A percentile compares a stretch with the other conserved stretches of the same genome.
Conservation (phyloP, 1,140 invertebrate genomes). For the Drosophila truncata region DNA sequence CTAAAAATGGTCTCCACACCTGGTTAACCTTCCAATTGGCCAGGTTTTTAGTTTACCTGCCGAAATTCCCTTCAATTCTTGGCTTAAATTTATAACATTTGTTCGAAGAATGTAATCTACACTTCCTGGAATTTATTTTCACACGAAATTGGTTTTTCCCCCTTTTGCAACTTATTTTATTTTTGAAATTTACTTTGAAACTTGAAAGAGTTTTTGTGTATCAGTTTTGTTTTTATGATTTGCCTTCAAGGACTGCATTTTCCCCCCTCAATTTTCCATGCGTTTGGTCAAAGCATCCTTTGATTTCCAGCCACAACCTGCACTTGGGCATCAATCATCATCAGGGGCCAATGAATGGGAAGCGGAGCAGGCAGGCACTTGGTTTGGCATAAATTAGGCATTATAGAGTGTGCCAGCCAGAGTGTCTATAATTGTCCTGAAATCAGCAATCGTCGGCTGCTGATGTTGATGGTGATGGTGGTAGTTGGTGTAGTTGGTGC, state of each 20-base stretch:
- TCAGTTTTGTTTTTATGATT: neutral
- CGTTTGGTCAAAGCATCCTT: conserved; percentile 4
- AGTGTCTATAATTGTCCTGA: conserved; percentile 41
- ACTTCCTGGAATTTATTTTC: neutral
- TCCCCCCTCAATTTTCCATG: conserved; percentile 7
- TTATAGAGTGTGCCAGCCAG: conserved; percentile 6
- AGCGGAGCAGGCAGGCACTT: conserved; percentile 23
- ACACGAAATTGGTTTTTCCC: neutral
- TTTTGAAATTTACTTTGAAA: neutral
- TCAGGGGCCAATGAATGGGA: conserved; percentile 40
- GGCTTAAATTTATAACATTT: conserved; percentile 9
- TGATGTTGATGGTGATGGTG: conserved; percentile 11
- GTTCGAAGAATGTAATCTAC: neutral
- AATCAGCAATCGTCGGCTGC: conserved; percentile 18
- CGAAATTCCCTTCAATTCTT: neutral
- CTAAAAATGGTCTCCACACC: neutral
- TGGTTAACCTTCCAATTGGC: neutral
- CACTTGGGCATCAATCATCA: conserved; percentile 28
- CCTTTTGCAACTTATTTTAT: neutral
- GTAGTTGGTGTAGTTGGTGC: conserved; percentile 9
- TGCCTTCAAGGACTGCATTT: neutral
- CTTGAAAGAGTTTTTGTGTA: neutral
- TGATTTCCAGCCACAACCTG: conserved; percentile 1
- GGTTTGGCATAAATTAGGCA: conserved; percentile 44
- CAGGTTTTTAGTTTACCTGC: neutral